Conservation (phyloP, 2,113 vertebrate species). For the Baryphthengus martii region DNA sequence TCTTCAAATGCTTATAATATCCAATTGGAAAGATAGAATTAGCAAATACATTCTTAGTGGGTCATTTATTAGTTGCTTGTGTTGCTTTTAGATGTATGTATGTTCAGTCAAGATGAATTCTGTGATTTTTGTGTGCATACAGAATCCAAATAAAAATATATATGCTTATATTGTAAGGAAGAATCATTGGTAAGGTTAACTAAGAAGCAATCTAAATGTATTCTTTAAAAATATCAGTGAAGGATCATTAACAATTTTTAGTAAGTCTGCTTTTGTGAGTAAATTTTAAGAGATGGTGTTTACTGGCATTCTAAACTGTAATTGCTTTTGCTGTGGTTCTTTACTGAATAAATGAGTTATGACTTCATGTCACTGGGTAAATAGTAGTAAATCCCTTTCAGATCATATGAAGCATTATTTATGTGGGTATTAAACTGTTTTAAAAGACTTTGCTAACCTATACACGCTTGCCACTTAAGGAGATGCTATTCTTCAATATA, state of each 20-base stretch:
- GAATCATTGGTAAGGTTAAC: not conserved
- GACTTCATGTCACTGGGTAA: not conserved
- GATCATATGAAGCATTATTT: not conserved
- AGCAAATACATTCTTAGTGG: not conserved
- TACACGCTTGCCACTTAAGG: not conserved
- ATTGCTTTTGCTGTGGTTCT: not conserved
- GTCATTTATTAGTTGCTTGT: not conserved
- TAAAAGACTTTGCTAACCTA: not conserved
- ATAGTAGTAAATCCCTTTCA: not conserved
- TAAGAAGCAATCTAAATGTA: not conserved
- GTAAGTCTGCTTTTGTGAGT: not conserved
- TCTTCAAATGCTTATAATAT: not conserved
- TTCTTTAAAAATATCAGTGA: not conserved
- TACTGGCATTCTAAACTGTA: not conserved
- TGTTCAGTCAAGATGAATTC: not conserved
- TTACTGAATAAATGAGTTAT: not conserved
- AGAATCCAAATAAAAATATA: not conserved
- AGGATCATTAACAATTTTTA: not conserved
- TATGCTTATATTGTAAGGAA: not conserved
- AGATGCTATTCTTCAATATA: not conserved
- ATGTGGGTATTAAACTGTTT: not conserved
- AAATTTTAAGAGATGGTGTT: not conserved
- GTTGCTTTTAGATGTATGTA: not conserved
- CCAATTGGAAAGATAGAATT: not conserved
- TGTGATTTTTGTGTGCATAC: not conserved